Evolutionary conservation across 2,888 invertebrate species (phyloP), one percentile per base, ranked within the genome.

Genomic region (Drosophila mayaguana): DNA sequence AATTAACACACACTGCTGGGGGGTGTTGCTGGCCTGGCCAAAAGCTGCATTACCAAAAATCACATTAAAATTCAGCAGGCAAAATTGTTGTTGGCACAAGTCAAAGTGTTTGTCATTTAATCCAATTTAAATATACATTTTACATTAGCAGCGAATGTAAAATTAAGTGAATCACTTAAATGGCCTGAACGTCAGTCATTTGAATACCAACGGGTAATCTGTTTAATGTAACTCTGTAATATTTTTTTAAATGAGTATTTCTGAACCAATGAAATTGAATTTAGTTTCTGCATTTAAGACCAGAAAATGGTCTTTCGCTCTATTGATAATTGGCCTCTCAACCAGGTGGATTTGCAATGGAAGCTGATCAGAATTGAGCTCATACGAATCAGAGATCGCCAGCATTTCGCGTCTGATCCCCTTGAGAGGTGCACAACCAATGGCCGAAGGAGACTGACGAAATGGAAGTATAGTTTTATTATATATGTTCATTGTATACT

Each of bases 41-140:
- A 56, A 63, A 63, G 63, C 68, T 73, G 72, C 75, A 88, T 80
- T 82, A 65, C 80, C 80, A 72, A 86, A 86, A 88, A 86, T 83
- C 74, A 72, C 80, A 86, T 86, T 88, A 86, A 82, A 86, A 86
- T 88, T 81, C 75, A 82, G 72, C 54, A 59, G 25, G 70, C 69
- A 66, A 72, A 74, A 81, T 75, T 83, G 75, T 55, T 75, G 81
- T 72, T 83, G 87, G 48, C 64, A 60, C 55, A 83, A 76, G 86
- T 88, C 86, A 80, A 83, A 83, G 78, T 80, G 80, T 80, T 76
- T 86, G 86, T 78, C 82, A 83, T 61, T 78, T 86, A 85, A 85
- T 85, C 80, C 80, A 88, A 85, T 85, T 85, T 72, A 71, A 81
- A 81, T 67, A 86, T 85, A 70, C 63, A 88, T 85, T 77, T 78